Conservation (phyloP, 2,113 vertebrate genomes). For the Carettochelys insculpta region DNA sequence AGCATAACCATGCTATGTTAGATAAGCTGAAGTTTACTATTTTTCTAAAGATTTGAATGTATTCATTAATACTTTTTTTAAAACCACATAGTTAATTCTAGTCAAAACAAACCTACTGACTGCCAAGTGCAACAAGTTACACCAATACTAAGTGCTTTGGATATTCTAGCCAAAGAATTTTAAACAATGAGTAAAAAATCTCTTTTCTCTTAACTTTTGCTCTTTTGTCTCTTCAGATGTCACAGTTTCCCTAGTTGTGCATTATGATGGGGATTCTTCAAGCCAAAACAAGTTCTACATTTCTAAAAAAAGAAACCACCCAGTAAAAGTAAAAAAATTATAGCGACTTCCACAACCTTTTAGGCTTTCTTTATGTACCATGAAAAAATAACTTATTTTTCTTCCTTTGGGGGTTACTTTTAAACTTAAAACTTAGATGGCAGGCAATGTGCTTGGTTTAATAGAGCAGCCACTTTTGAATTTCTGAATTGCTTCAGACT, state of each 20-base stretch:
- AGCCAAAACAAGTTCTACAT: neutral
- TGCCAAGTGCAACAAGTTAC: no score
- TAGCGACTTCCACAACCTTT: neutral
- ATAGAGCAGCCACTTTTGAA: neutral
- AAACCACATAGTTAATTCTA: no score
- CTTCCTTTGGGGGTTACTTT: neutral
- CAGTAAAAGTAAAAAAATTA: neutral
- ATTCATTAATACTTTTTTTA: no score
- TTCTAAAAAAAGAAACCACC: neutral
- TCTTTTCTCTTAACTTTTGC: neutral
- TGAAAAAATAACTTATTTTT: neutral
- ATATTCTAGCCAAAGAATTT: no score
- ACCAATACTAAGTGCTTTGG: no score
- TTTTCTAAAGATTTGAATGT: no score
- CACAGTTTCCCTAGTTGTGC: neutral
- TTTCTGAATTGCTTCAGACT: neutral
- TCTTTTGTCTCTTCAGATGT: no score
- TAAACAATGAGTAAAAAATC: neutral
- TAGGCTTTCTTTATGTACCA: neutral
- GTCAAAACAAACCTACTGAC: no score
- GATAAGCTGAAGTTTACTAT: neutral
- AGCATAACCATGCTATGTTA: neutral
- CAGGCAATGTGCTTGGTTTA: neutral
- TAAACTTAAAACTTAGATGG: neutral
- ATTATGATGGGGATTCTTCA: rapidly evolving